These are phyloP conservation scores for Naja naja DNA, from an alignment of 2,113 vertebrate species.

Conservation along the genomic window DNA sequence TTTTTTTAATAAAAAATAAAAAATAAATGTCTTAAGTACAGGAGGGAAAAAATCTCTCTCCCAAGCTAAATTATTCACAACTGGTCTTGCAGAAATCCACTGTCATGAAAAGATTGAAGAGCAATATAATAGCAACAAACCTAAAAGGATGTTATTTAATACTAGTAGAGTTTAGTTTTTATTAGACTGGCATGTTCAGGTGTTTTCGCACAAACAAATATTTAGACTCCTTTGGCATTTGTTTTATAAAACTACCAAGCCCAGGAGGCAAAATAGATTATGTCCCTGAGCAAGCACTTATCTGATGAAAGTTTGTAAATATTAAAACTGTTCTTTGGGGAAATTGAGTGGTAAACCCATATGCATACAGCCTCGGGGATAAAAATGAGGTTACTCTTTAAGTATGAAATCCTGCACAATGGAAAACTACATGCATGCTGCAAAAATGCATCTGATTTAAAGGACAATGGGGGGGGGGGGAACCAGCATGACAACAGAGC, in stretches of 20 bases:
- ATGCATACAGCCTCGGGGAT: background rate
- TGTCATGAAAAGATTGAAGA: background rate
- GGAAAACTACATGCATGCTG: background rate
- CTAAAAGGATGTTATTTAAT: background rate
- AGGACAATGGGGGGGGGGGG: background rate
- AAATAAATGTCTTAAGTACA: background rate
- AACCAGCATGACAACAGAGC: background rate
- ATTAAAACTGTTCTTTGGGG: constrained; percentile 52
- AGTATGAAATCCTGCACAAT: background rate
- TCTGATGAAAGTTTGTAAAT: constrained; percentile 42
- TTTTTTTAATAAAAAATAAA: background rate
- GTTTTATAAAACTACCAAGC: constrained; percentile 51
- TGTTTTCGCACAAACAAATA: constrained; percentile 20
- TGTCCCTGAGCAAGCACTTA: constrained; percentile 47
- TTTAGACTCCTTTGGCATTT: constrained; percentile 52
- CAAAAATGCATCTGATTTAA: background rate
- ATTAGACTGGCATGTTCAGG: background rate
- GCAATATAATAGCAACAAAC: background rate
- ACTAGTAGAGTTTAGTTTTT: background rate
- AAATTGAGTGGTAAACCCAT: constrained; percentile 18
- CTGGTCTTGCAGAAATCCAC: background rate
- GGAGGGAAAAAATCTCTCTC: background rate
- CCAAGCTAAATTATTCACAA: background rate
- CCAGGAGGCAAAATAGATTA: constrained; percentile 40
- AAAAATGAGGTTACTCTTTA: constrained; percentile 2